These are phyloP conservation scores for Agrilus mali DNA, from an alignment of 2,888 invertebrate genomes.

Conservation along the genomic window DNA sequence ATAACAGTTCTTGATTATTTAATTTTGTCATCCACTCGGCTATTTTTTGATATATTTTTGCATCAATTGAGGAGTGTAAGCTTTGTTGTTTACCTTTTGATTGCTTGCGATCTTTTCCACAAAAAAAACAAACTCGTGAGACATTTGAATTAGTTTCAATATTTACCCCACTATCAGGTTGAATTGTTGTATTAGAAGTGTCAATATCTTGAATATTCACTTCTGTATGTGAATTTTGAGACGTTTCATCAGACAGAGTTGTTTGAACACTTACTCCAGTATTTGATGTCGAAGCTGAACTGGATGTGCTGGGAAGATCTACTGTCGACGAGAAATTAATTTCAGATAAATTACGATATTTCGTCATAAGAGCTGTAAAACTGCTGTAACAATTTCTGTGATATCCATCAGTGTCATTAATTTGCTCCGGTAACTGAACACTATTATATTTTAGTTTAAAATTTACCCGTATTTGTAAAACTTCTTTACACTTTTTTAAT, in stretches of 20 bases:
- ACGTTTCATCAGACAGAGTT: neutral
- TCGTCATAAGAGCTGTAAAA: constrained; percentile 10
- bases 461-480: too few relatives aligned
- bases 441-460: too few relatives aligned
- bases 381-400: constrained; percentile 11
- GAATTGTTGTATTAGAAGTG: too few relatives aligned
- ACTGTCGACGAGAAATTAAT: constrained; percentile 6
- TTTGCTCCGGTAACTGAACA: constrained; percentile 10
- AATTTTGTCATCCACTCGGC: constrained; percentile 5
- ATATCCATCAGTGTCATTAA: constrained; percentile 12
- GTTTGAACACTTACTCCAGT: too few relatives aligned
- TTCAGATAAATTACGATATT: constrained; percentile 7
- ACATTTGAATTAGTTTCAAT: too few relatives aligned
- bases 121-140: constrained; percentile 6
- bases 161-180: too few relatives aligned
- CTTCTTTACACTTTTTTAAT: too few relatives aligned
- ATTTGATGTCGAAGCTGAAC: constrained; percentile 6
- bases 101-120: constrained; percentile 7
- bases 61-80: constrained; percentile 7
- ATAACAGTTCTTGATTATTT: too few relatives aligned
- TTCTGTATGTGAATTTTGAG: neutral
- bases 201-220: too few relatives aligned
- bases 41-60: constrained; percentile 9
- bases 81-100: constrained; percentile 8
- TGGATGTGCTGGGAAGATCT: constrained; percentile 11